A percentile compares a stretch with the other conserved stretches of the same genome.
phyloP scores from a whole-genome alignment of 1,140 invertebrate genomes.

The Chrysopa pallens region DNA sequence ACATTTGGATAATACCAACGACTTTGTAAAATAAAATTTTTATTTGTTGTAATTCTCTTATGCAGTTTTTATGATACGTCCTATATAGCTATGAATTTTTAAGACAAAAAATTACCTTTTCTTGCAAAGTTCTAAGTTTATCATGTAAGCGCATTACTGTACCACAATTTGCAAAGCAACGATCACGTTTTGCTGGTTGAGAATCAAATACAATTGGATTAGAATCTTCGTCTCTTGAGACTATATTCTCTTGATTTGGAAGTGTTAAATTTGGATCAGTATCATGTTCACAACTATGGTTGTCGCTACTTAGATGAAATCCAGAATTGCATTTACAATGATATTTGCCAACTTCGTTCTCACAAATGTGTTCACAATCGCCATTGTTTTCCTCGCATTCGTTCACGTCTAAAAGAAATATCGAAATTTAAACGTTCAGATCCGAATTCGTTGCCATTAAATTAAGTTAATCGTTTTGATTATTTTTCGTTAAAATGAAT shows the following conservation, averaged over 20 bases:
- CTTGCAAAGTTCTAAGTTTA: constrained; percentile 32
- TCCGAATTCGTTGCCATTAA: too few relatives aligned
- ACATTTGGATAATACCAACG: too few relatives aligned
- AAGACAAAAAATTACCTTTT: constrained; percentile 19
- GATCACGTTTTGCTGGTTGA: constrained; percentile 24
- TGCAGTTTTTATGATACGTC: too few relatives aligned
- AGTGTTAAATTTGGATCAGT: constrained; percentile 10
- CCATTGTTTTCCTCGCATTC: constrained; percentile 43
- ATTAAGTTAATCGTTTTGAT: too few relatives aligned
- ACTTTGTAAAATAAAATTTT: too few relatives aligned
- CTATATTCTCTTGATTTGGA: constrained; percentile 8
- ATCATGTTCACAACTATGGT: constrained; percentile 32
- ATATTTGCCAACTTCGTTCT: constrained; percentile 36
- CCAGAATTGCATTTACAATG: constrained; percentile 33
- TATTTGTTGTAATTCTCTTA: too few relatives aligned
- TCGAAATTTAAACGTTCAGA: too few relatives aligned
- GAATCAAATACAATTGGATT: constrained; percentile 5
- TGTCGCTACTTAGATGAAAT: constrained; percentile 31
- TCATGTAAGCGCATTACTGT: constrained; percentile 32
- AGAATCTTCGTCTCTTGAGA: background rate
- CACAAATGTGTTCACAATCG: constrained; percentile 38
- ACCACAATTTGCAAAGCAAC: constrained; percentile 39
- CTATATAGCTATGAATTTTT: too few relatives aligned
- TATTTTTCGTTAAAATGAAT: too few relatives aligned
- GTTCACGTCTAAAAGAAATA: constrained; percentile 47